Evolutionary conservation across 2,888 invertebrate species (phyloP).

Genomic region (Heliconius erato): DNA sequence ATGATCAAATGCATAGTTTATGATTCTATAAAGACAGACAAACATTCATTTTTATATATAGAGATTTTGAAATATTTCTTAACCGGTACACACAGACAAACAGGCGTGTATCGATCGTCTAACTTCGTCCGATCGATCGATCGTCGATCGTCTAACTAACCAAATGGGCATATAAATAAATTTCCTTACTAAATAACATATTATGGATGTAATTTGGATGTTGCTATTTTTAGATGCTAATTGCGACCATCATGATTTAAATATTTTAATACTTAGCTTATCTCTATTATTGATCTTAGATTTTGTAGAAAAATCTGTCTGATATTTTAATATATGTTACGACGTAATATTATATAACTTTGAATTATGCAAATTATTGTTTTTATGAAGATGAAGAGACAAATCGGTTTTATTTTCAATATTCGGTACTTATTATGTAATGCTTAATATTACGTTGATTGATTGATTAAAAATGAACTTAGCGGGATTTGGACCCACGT

Average conservation of each 20-base stretch:
- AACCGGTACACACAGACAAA: neutral
- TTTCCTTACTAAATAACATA: constrained; percentile 4
- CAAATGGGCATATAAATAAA: neutral
- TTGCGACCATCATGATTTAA: neutral
- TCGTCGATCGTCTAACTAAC: neutral
- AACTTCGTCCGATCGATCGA: no score
- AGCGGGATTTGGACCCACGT: no score
- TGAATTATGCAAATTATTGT: constrained; percentile 11
- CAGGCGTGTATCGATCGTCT: neutral
- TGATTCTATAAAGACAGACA: no score
- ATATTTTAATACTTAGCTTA: constrained; percentile 22
- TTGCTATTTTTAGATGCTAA: neutral
- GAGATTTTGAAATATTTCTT: no score
- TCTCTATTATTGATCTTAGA: constrained; percentile 4
- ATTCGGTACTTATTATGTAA: no score
- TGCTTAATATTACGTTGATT: no score
- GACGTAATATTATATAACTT: constrained; percentile 4
- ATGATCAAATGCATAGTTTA: no score
- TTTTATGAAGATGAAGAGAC: neutral
- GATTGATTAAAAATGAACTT: no score
- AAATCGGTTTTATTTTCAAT: neutral
- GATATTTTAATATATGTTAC: no score
- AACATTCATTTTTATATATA: no score
- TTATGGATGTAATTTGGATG: neutral
- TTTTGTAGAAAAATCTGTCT: neutral